Percentiles rank a stretch among this genome's conserved stretches.
phyloP scores from a whole-genome alignment of 2,888 invertebrate genomes.

The Teleogryllus oceanicus region DNA sequence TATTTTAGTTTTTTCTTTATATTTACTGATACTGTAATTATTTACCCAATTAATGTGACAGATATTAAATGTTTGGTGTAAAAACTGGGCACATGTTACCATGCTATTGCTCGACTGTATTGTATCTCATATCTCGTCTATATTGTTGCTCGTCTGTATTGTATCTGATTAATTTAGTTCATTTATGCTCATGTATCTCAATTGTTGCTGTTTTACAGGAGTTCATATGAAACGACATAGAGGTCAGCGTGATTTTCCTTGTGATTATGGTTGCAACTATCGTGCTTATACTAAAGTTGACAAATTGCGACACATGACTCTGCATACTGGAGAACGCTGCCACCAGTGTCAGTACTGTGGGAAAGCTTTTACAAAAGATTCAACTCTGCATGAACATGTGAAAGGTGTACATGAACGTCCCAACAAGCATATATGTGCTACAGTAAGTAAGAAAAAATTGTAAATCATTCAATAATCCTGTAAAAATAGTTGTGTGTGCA shows the following conservation, averaged over 20 bases:
- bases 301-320: conserved; percentile 34
- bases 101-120: no score
- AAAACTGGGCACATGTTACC: no score
- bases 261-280: conserved; percentile 35
- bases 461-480: neutral
- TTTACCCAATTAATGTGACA: no score
- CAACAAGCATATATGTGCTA: conserved; percentile 33
- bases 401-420: conserved; percentile 34
- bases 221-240: conserved; percentile 37
- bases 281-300: conserved; percentile 36
- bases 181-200: no score
- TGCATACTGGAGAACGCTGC: conserved; percentile 36
- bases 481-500: no score
- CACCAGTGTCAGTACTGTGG: conserved; percentile 37
- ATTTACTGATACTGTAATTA: no score
- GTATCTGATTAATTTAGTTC: no score
- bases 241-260: conserved; percentile 36
- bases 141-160: no score
- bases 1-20: no score
- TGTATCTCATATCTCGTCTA: no score
- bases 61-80: no score
- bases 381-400: conserved; percentile 35
- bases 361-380: conserved; percentile 37
- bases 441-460: conserved; percentile 28
- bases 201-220: conserved; percentile 27